Base-by-base conservation (phyloP, 2,113 vertebrate genomes). In the Crocuta crocuta region DNA sequence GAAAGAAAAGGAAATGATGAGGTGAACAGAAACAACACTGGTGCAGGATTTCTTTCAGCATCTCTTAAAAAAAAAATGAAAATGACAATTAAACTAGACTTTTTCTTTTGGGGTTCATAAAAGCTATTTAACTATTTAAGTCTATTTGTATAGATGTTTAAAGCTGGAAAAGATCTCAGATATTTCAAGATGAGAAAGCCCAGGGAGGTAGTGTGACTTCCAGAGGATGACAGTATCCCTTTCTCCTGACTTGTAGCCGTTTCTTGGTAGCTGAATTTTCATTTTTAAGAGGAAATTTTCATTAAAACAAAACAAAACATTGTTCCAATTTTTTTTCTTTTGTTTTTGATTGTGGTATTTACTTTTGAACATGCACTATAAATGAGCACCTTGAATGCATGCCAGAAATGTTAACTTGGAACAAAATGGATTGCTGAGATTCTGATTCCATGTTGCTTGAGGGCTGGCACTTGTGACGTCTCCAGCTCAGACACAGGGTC, bases 41-140 rank as follows among this genome's bases (percentile, higher is more conserved):
- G 58, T n/a, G 1, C 55, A 78, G 79, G 53, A 89, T 85, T 94
- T 66, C 76, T 89, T 63, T 93, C 81, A 50, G 84, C 10, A 35
- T 91, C 88, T 93, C 89, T 28, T 26, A 85, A 66, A 81, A 2
- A 39, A 80, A 83, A 92, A 88, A 76, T 35, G 73, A 79, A 13
- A 78, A 48, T 26, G 16, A 7, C 74, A 92, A 74, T 19, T 31
- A 79, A 88, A 26, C 31, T 26, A 81, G 70, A 43, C 45, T n/a
- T 76, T 92, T 91, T 48, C 65, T 97, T 96, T 50, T 9, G 23
- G 48, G 80, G 23, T 63, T 8, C 28, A 80, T 80, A 86, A 94
- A 93, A 96, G 82, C 70, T 83, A 82, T 63, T 93, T 85, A 90
- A 33, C n/a, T 89, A 35, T 79, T 94, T 95, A 85, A 81, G 58